Evolutionary conservation across 2,888 invertebrate genomes (phyloP).

Genomic region (Andricus quercusramuli): DNA sequence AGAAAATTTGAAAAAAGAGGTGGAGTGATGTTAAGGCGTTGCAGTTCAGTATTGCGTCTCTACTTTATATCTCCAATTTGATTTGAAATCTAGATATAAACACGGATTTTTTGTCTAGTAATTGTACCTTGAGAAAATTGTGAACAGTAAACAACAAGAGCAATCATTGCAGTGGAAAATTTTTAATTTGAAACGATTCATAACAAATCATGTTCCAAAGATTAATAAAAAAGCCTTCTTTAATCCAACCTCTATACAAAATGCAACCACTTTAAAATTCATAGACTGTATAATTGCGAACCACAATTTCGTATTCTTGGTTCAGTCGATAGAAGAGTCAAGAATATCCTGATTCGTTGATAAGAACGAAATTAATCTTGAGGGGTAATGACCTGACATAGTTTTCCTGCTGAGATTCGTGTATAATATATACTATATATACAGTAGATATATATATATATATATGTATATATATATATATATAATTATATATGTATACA

Average conservation of each 20-base stretch:
- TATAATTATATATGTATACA: too few relatives aligned
- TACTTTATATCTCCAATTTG: too few relatives aligned
- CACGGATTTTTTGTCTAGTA: too few relatives aligned
- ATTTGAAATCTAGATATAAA: too few relatives aligned
- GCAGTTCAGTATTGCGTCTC: background rate
- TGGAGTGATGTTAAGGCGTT: background rate
- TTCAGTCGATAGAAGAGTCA: conserved; percentile 3
- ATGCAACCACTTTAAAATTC: background rate
- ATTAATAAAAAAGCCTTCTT: background rate
- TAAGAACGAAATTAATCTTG: conserved; percentile 58
- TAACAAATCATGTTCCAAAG: too few relatives aligned
- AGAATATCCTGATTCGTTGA: conserved; percentile 37
- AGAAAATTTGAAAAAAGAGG: background rate
- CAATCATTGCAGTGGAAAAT: too few relatives aligned
- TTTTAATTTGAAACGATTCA: too few relatives aligned
- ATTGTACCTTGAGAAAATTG: too few relatives aligned
- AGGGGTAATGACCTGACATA: conserved; percentile 55
- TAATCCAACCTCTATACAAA: background rate
- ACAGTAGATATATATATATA: background rate
- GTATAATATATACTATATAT: conserved; percentile 11
- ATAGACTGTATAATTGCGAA: background rate
- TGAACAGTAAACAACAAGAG: too few relatives aligned
- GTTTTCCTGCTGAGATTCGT: background rate
- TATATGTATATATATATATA: conserved; percentile 20
- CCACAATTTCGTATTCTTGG: background rate